Evolutionary conservation across 1,140 invertebrate species (phyloP), one percentile per base, ranked within the genome.

Genomic region (Reticulitermes speratus): DNA sequence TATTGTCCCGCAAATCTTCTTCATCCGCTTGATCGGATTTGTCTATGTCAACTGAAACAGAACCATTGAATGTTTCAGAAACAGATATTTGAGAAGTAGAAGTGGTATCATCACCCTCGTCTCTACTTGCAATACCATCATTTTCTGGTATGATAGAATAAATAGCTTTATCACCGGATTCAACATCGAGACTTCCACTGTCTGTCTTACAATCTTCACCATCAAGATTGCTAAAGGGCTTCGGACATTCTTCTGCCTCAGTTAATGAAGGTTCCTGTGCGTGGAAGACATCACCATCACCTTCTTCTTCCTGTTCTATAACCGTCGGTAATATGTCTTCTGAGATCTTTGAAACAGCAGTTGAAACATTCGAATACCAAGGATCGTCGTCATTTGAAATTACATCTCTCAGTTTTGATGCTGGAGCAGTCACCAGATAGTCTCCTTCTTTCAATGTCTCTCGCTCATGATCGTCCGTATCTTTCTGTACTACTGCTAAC

Each of bases 241-340:
- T 55, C 52, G 3, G 52, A 14, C 52, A 16, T 55, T 21, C 52
- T 19, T 75, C 25, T 25, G 25, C 8, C 14, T 75, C n/a, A 30
- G 0, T 30, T 25, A 14, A 30, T n/a, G 25, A 75, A 75, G 2
- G 8, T 30, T 8, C 8, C 8, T 65, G 12, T 21, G 65, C 14
- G 25, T 75, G 65, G 65, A 75, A 30, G 7, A 75, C 65, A 75
- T 75, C 83, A 21, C n/a, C 45, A 44, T 32, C 82, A 44, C 38
- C 82, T 45, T 84, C 83, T 52, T 84, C 83, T 30, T 52, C 83
- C 19, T 84, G 65, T 30, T 75, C 65, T 25, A 75, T 75, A 25
- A 75, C 65, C n/a, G 65, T 75, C n/a, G 65, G 65, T 25, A 75
- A 75, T 75, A 25, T 75, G 12, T 75, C 65, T 25, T 75, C 65